phyloP scores from a whole-genome alignment of 2,888 invertebrate species.

The Nymphalis c-album region DNA sequence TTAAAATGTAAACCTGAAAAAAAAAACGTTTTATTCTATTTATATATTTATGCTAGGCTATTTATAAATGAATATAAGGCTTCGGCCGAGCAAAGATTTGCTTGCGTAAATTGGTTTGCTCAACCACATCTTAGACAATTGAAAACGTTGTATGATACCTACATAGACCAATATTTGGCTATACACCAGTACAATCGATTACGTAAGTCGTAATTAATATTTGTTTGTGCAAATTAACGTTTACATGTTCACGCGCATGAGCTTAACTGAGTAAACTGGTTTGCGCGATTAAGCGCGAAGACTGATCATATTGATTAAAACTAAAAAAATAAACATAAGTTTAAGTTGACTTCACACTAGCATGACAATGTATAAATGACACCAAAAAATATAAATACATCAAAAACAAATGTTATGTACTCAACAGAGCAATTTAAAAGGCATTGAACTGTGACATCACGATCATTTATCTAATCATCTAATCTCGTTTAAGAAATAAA shows the following conservation, averaged over 20 bases:
- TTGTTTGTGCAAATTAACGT: not conserved
- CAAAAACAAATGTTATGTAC: no score
- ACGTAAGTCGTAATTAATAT: not conserved
- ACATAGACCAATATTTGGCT: no score
- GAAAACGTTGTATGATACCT: no score
- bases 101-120: no score
- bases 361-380: not conserved
- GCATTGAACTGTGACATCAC: no score
- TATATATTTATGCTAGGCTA: conserved; percentile 18
- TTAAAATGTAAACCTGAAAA: conserved; percentile 52
- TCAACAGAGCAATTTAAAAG: no score
- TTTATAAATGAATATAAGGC: not conserved
- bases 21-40: conserved; percentile 18
- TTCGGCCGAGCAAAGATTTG: not conserved
- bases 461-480: no score
- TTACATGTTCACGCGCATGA: not conserved
- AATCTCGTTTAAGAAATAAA: no score
- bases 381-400: no score
- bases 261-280: not conserved
- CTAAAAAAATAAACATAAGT: conserved; percentile 6
- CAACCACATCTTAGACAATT: no score
- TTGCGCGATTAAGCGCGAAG: not conserved
- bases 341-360: not conserved
- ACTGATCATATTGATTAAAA: not conserved
- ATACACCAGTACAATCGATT: no score